These are phyloP conservation scores for Poecilobothrus nobilitatus DNA, from an alignment of 2,888 invertebrate genomes.

Conservation along the genomic window DNA sequence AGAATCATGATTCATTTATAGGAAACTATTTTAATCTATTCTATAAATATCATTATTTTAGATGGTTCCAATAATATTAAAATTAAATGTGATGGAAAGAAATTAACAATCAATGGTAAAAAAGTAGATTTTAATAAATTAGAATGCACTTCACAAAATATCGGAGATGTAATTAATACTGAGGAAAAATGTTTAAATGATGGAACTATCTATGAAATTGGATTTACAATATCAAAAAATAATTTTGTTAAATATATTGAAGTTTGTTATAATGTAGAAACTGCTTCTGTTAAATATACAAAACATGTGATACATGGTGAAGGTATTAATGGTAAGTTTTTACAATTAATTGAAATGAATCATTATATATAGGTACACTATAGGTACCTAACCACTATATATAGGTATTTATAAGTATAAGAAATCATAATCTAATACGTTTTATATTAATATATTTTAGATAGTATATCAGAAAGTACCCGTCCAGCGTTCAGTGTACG, in stretches of 20 bases:
- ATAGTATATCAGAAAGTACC: conserved; percentile 14
- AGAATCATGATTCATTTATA: background rate
- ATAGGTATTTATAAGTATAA: too few relatives aligned
- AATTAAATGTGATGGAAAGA: background rate
- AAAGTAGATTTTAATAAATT: background rate
- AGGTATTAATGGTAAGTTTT: conserved; percentile 17
- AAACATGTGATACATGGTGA: conserved; percentile 18
- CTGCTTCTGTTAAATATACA: conserved; percentile 19
- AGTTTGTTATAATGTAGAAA: conserved; percentile 20
- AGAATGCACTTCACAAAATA: conserved; percentile 3
- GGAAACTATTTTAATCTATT: background rate
- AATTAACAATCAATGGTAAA: background rate
- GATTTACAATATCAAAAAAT: conserved; percentile 15
- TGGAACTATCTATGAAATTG: conserved; percentile 18
- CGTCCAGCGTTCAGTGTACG: conserved; percentile 35
- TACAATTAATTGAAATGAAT: background rate
- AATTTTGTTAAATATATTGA: conserved; percentile 19
- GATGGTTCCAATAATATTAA: background rate
- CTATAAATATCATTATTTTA: background rate
- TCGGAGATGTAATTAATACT: conserved; percentile 7
- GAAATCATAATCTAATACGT: background rate
- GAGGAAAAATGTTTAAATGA: conserved; percentile 9
- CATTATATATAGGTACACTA: too few relatives aligned
- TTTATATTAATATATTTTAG: conserved; percentile 13
- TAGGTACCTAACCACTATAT: too few relatives aligned